These are phyloP conservation scores for Lochmaea capreae DNA, from an alignment of 2,888 invertebrate genomes.

Conservation along the genomic window DNA sequence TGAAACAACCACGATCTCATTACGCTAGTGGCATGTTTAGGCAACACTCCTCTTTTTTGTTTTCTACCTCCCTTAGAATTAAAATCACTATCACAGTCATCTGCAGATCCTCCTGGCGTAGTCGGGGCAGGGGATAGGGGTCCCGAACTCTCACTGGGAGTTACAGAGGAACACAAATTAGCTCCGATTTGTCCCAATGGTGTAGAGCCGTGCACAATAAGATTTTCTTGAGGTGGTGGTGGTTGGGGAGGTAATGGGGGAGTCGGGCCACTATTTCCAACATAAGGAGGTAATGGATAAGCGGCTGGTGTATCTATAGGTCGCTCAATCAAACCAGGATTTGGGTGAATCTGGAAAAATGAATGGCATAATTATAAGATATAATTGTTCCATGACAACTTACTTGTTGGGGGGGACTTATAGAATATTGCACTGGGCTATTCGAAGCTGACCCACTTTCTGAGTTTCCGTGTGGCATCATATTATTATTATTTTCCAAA, in stretches of 20 bases:
- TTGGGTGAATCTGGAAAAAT: slow-evolving; percentile 59
- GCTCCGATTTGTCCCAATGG: slow-evolving; percentile 86
- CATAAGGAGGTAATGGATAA: slow-evolving; percentile 57
- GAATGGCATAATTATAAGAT: too few relatives aligned
- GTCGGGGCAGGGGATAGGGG: slow-evolving; percentile 73
- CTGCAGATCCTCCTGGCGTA: slow-evolving; percentile 70
- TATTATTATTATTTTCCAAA: slow-evolving; percentile 66
- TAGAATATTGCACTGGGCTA: slow-evolving; percentile 66
- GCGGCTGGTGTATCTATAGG: slow-evolving; percentile 59
- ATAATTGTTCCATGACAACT: slow-evolving; percentile 35
- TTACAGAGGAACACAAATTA: slow-evolving; percentile 72
- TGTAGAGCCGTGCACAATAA: slow-evolving; percentile 84
- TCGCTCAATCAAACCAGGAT: slow-evolving; percentile 52
- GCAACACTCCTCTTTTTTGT: slow-evolving; percentile 90
- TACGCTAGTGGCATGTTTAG: slow-evolving; percentile 95
- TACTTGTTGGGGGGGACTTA: slow-evolving; percentile 63
- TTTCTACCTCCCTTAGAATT: slow-evolving; percentile 66
- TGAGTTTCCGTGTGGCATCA: slow-evolving; percentile 64
- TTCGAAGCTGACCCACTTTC: slow-evolving; percentile 67
- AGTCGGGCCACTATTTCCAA: slow-evolving; percentile 51
- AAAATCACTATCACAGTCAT: slow-evolving; percentile 69
- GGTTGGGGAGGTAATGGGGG: slow-evolving; percentile 58
- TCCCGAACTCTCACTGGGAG: slow-evolving; percentile 68
- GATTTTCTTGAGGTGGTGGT: slow-evolving; percentile 59
- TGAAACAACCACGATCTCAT: slow-evolving; percentile 98